These are phyloP conservation scores for Indicator indicator DNA, from an alignment of 2,113 vertebrate species.

Conservation along the genomic window DNA sequence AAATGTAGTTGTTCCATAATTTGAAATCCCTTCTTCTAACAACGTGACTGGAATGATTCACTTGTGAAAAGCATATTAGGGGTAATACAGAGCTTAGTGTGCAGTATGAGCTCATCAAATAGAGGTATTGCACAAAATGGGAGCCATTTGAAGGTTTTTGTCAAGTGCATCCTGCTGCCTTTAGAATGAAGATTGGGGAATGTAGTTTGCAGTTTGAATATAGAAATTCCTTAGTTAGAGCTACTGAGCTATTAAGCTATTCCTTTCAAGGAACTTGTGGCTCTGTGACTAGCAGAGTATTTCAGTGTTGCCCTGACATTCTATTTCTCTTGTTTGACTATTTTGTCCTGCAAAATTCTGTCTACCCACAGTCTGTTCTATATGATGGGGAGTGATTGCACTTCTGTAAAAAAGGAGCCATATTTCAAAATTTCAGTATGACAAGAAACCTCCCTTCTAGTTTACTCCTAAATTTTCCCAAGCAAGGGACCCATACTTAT, in stretches of 20 bases:
- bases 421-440: not conserved
- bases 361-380: not conserved
- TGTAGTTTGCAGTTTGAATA: not conserved
- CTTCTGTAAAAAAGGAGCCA: not conserved
- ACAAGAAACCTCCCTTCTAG: not conserved
- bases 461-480: not conserved
- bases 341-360: not conserved
- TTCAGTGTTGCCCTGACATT: not conserved
- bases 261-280: not conserved
- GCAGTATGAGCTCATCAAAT: not conserved
- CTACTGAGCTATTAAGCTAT: not conserved
- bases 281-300: not conserved
- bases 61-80: not conserved
- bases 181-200: not conserved
- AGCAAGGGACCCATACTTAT: not conserved
- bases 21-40: not conserved
- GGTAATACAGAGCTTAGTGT: not conserved
- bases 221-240: not conserved
- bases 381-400: not conserved
- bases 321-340: not conserved
- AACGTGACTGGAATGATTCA: not conserved
- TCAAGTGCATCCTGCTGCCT: not conserved
- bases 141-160: not conserved
- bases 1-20: not conserved
- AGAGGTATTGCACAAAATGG: not conserved